Percentiles rank a stretch among this genome's conserved stretches.
These are phyloP conservation scores for Orussus abietinus DNA, from an alignment of 1,140 invertebrate species.

Conservation along the genomic window DNA sequence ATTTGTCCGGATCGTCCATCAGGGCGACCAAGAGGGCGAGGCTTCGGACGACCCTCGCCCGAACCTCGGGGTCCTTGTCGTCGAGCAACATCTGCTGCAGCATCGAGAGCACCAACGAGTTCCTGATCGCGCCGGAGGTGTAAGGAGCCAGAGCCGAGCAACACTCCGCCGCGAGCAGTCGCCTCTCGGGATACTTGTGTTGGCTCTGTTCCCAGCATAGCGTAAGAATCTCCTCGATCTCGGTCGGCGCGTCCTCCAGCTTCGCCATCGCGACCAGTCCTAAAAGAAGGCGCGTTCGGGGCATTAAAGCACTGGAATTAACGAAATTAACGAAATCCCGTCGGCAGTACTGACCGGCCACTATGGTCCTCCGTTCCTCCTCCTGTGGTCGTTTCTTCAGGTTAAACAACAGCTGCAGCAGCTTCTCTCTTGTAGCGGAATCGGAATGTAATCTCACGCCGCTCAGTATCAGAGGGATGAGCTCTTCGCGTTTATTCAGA, in stretches of 20 bases:
- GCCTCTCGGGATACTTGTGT: conserved; percentile 68
- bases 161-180: conserved; percentile 69
- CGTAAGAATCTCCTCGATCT: conserved; percentile 69
- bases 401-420: conserved; percentile 71
- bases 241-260: conserved; percentile 52
- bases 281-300: too few species aligned
- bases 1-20: conserved; percentile 68
- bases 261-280: conserved; percentile 64
- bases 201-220: conserved; percentile 76
- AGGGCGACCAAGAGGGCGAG: conserved; percentile 62
- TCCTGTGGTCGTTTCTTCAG: conserved; percentile 71
- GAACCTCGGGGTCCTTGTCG: conserved; percentile 65
- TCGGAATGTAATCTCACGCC: conserved; percentile 63
- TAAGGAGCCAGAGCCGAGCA: conserved; percentile 71
- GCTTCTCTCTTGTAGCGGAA: conserved; percentile 59
- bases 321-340: too few species aligned
- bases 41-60: conserved; percentile 62
- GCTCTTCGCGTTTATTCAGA: conserved; percentile 67
- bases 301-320: too few species aligned
- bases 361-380: conserved; percentile 66
- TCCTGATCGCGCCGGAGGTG: conserved; percentile 63
- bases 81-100: conserved; percentile 71
- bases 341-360: conserved; percentile 55
- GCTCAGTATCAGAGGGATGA: conserved; percentile 68
- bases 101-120: conserved; percentile 71